Evolutionary conservation across 2,113 vertebrate genomes (phyloP).

Genomic region (Burhinus oedicnemus): DNA sequence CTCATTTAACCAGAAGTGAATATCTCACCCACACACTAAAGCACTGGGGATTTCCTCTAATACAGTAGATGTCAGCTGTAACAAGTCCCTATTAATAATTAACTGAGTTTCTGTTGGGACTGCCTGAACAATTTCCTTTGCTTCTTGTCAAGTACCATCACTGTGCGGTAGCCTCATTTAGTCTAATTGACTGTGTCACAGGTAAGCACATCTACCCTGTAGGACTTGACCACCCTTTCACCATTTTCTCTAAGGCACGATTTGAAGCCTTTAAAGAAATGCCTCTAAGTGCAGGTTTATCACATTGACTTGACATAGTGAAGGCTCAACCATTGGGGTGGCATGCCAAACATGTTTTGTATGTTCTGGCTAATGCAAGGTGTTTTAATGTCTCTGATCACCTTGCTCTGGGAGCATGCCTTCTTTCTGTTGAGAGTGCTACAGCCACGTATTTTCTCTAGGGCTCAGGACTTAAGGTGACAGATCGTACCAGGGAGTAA

Average conservation of each 20-base stretch:
- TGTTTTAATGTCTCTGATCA: not conserved
- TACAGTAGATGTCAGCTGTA: not conserved
- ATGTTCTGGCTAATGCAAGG: not conserved
- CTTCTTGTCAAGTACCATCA: not conserved
- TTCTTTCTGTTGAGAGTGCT: not conserved
- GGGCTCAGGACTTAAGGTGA: not conserved
- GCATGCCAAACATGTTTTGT: not conserved
- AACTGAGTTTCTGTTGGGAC: not conserved
- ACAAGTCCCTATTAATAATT: slow-evolving; percentile 37
- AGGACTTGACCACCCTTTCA: not conserved
- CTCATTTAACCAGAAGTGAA: slow-evolving; percentile 21
- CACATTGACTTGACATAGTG: not conserved
- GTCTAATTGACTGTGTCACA: not conserved
- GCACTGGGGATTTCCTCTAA: not conserved
- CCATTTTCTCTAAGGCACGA: not conserved
- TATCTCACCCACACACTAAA: not conserved
- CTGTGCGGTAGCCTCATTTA: not conserved
- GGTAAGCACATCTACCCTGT: not conserved
- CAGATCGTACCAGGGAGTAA: not conserved
- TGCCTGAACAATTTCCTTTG: slow-evolving; percentile 18
- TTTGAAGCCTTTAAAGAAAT: not conserved
- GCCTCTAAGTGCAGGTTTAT: not conserved
- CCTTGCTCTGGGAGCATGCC: not conserved
- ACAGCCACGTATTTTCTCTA: not conserved
- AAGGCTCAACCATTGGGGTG: not conserved